Base-by-base conservation (phyloP, 2,888 invertebrate species). In the Zonitis immaculata region DNA sequence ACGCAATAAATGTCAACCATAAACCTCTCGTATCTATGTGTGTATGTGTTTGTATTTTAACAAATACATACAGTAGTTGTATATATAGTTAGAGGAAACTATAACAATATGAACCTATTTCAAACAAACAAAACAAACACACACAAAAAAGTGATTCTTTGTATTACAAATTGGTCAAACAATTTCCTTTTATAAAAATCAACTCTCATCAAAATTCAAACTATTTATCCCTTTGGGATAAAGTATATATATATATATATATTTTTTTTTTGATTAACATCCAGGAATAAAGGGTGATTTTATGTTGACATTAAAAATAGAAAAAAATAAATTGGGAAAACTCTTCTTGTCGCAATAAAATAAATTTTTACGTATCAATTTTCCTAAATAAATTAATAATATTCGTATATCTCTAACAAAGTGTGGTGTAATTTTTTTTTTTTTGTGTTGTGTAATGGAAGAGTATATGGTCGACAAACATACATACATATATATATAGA, bases 1-100 rank as follows among this genome's bases (percentile, higher is more conserved):
- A 61, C 63, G 63, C 63, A 66, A 65, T 67, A 67, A 67, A 65
- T 61, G 66, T 66, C 67, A 64, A 56, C 53, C 6, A 12, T 30
- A 32, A 7, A 32, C 7, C 7, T 25, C n/a, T 1, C 7, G 9
- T 27, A 27, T 27, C 1, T n/a, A n/a, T 28, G n/a, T 28, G 28
- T 28, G n/a, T 5, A n/a, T 20, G 18, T 39, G 39, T 39, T 11
- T 26, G 26, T 26, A 26, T 26, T 20, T 20, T n/a, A n/a, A n/a
- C n/a, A 18, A 4, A 35, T 35, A 35, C 16, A 3, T 22, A 22
- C 22, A 4, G 5, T 22, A 5, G 22, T 4, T 22, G 22, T 22
- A 22, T 22, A 5, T 18, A 59, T 51, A 50, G 53, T 52, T 53
- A 44, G 53, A 62, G 57, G n/a, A n/a, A n/a, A 39, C 8, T 20